Evolutionary conservation across 2,888 invertebrate species (phyloP).

Genomic region (Asteroscopus sphinx): DNA sequence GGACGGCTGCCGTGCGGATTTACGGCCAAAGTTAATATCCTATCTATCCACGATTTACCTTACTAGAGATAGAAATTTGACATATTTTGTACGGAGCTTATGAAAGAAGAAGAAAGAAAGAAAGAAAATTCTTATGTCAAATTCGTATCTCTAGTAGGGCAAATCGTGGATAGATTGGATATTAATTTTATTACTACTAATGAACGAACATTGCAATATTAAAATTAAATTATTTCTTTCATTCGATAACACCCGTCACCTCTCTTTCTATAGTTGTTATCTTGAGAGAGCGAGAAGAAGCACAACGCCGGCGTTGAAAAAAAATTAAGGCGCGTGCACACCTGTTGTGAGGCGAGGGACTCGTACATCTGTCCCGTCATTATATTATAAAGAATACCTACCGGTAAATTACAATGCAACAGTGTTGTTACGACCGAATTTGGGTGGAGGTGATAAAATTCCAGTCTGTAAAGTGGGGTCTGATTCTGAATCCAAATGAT

Average conservation of each 20-base stretch:
- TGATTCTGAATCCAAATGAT: not conserved
- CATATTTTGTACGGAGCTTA: too few relatives aligned
- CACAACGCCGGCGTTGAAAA: conserved; percentile 46
- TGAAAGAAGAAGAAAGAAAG: too few relatives aligned
- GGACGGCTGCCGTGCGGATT: too few relatives aligned
- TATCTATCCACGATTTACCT: too few relatives aligned
- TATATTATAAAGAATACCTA: conserved; percentile 64
- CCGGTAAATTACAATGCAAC: conserved; percentile 63
- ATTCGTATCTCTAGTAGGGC: too few relatives aligned
- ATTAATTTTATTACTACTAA: too few relatives aligned
- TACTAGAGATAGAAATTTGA: too few relatives aligned
- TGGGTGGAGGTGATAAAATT: conserved; percentile 13
- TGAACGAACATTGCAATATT: conserved; percentile 4
- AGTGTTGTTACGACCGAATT: conserved; percentile 22
- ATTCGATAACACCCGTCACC: conserved; percentile 35
- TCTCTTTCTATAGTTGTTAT: conserved; percentile 50
- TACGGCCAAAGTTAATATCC: too few relatives aligned
- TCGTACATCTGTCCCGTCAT: conserved; percentile 74
- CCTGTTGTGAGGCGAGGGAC: conserved; percentile 70
- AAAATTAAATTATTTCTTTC: conserved; percentile 5
- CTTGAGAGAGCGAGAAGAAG: conserved; percentile 58
- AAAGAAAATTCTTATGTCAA: too few relatives aligned
- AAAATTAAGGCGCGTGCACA: conserved; percentile 73
- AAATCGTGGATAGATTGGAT: too few relatives aligned
- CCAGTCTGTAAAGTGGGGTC: not conserved